Conservation (phyloP, 2,888 invertebrate genomes). For the Andricus quercusramuli region DNA sequence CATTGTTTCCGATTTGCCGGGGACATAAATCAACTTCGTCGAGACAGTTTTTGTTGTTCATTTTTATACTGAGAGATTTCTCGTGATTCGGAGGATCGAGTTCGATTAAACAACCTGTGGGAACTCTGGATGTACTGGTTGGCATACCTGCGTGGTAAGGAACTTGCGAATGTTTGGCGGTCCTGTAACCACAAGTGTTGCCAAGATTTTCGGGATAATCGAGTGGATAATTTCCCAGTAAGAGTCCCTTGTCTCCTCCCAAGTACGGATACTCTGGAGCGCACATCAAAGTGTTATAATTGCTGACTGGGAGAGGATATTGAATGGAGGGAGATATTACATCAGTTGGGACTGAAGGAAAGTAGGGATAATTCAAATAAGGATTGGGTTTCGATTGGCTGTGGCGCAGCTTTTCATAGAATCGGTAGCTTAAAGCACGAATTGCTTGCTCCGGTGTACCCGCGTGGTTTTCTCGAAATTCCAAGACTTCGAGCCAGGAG, state of each 20-base stretch:
- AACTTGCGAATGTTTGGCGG: not conserved
- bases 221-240: conserved; percentile 51
- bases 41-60: conserved; percentile 53
- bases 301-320: conserved; percentile 63
- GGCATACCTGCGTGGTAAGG: conserved; percentile 69
- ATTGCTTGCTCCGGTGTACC: conserved; percentile 81
- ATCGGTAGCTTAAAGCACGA: conserved; percentile 79
- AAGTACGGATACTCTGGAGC: conserved; percentile 62
- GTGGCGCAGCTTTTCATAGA: conserved; percentile 77
- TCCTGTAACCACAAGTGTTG: conserved; percentile 55
- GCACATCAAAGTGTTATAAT: conserved; percentile 61
- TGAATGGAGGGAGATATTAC: conserved; percentile 60
- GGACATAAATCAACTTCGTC: conserved; percentile 66
- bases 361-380: conserved; percentile 64
- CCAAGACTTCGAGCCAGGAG: conserved; percentile 85
- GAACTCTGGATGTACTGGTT: conserved; percentile 77
- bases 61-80: conserved; percentile 56
- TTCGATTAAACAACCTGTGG: conserved; percentile 86
- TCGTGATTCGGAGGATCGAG: conserved; percentile 79
- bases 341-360: conserved; percentile 58
- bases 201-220: conserved; percentile 56
- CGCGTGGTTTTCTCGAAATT: conserved; percentile 81
- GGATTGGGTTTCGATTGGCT: conserved; percentile 63
- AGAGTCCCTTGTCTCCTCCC: conserved; percentile 51
- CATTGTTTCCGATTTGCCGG: conserved; percentile 53